Conservation (phyloP, 2,888 invertebrate species). For the Pyrochroa serraticornis region DNA sequence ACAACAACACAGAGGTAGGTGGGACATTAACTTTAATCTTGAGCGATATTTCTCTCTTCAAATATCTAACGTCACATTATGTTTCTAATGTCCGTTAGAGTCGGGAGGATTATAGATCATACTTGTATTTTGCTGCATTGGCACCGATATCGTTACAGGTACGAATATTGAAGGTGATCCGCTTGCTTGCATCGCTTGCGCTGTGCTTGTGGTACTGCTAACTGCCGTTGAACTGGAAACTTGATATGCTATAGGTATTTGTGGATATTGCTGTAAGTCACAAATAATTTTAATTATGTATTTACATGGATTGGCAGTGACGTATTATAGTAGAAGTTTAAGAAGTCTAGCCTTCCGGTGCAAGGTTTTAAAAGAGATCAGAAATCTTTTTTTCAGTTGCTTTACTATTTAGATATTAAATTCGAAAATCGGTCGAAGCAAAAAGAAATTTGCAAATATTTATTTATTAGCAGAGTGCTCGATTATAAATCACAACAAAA, state of each 20-base stretch:
- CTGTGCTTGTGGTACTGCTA: constrained; percentile 53
- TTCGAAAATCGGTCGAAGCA: too few relatives aligned
- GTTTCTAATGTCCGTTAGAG: constrained; percentile 44
- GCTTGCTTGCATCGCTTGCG: constrained; percentile 37
- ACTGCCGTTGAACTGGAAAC: constrained; percentile 48
- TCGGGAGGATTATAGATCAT: constrained; percentile 43
- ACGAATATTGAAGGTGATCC: constrained; percentile 45
- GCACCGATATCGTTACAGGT: constrained; percentile 44
- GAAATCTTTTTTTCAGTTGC: too few relatives aligned
- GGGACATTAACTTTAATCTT: neutral
- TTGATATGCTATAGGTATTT: constrained; percentile 47
- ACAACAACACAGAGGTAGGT: too few relatives aligned
- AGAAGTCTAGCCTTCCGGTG: too few relatives aligned
- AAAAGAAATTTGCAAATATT: too few relatives aligned
- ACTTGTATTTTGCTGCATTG: constrained; percentile 34
- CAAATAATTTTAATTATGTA: neutral
- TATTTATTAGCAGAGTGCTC: too few relatives aligned
- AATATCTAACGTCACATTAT: constrained; percentile 6
- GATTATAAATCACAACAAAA: too few relatives aligned
- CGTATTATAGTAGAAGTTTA: too few relatives aligned
- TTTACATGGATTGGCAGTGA: too few relatives aligned
- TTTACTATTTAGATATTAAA: too few relatives aligned
- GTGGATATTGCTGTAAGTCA: constrained; percentile 7
- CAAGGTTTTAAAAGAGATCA: too few relatives aligned
- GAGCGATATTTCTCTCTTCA: constrained; percentile 14